Conservation (phyloP, 2,888 invertebrate genomes). For the Melikaiella ostensackeni region DNA sequence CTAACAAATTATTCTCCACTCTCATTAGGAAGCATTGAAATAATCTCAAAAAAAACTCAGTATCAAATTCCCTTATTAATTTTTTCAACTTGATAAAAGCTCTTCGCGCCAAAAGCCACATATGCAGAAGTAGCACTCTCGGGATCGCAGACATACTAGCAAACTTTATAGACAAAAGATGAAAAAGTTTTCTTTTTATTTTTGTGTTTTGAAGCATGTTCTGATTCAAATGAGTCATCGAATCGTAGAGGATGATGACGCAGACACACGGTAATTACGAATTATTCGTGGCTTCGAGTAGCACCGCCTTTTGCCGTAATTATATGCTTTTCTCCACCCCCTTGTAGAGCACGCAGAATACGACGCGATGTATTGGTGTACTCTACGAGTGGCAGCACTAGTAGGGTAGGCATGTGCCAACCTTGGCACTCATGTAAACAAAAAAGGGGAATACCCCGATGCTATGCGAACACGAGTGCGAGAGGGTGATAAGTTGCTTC, state of each 20-base stretch:
- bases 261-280: conserved; percentile 55
- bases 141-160: not conserved
- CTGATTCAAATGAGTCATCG: not conserved
- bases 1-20: too few relatives aligned
- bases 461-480: conserved; percentile 45
- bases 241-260: conserved; percentile 38
- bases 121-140: not conserved
- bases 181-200: not conserved
- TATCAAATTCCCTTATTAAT: too few relatives aligned
- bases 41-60: too few relatives aligned
- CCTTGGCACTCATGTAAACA: conserved; percentile 43
- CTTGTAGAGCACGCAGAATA: conserved; percentile 45
- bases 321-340: conserved; percentile 49
- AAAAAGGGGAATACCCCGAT: conserved; percentile 45
- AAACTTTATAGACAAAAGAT: not conserved
- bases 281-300: conserved; percentile 59
- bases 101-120: not conserved
- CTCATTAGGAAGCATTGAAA: too few relatives aligned
- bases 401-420: conserved; percentile 6
- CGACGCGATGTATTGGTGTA: conserved; percentile 43
- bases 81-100: too few relatives aligned
- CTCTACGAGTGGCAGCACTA: not conserved
- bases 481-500: conserved; percentile 43
- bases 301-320: conserved; percentile 54
- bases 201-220: not conserved